Conservation (phyloP, 2,113 vertebrate genomes). For the Cyanoderma ruficeps region DNA sequence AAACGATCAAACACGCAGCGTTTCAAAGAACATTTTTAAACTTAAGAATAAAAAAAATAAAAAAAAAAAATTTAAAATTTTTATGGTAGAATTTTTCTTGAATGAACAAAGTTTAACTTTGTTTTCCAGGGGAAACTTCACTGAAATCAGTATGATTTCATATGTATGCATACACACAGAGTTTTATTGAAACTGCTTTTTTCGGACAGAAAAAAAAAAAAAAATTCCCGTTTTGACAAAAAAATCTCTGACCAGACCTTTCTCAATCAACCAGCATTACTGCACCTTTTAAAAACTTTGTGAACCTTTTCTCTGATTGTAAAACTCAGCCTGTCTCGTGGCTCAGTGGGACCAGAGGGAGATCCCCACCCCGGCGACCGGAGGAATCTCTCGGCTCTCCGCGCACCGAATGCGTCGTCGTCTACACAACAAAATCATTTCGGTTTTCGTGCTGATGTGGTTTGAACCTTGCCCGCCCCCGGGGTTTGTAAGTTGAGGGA, state of each 20-base stretch:
- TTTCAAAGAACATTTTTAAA: constrained; percentile 16
- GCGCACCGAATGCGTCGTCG: not conserved
- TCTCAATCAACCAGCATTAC: constrained; percentile 21
- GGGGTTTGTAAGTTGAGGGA: not conserved
- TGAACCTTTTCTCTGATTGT: not conserved
- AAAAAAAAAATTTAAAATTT: not conserved
- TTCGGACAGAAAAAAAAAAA: not conserved
- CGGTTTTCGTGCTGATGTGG: not conserved
- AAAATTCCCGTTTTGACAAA: not conserved
- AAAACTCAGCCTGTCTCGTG: constrained; percentile 2
- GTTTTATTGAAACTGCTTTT: constrained; percentile 28
- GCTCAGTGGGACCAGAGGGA: constrained; percentile 11
- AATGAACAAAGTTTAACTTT: constrained; percentile 53
- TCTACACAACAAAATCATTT: not conserved
- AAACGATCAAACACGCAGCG: not conserved
- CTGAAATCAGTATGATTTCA: constrained; percentile 46
- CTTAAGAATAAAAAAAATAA: not conserved
- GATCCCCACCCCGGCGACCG: not conserved
- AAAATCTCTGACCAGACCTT: not conserved
- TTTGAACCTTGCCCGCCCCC: not conserved
- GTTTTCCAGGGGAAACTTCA: constrained; percentile 49
- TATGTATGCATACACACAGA: constrained; percentile 1
- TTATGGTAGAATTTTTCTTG: constrained; percentile 52
- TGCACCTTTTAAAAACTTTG: constrained; percentile 27
- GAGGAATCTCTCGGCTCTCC: not conserved